These are phyloP conservation scores for Ophion slaviceki DNA, from an alignment of 2,888 invertebrate species.

Conservation along the genomic window DNA sequence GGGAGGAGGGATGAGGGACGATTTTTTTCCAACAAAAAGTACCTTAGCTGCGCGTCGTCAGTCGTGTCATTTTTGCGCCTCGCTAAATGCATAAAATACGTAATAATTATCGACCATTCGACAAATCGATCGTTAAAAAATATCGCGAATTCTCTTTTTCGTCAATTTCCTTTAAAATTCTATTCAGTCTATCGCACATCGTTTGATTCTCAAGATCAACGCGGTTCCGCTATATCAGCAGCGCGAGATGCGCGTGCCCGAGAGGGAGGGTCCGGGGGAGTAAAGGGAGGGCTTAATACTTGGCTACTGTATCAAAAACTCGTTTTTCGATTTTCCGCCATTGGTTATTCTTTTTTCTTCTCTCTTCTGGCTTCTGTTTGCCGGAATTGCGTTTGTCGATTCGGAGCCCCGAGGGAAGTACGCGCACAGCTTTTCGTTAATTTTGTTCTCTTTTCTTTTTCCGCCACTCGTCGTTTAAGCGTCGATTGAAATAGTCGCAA, in stretches of 20 bases:
- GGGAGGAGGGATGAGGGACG: background rate
- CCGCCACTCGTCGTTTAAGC: slow-evolving; percentile 14
- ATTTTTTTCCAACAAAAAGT: background rate
- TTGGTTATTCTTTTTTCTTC: background rate
- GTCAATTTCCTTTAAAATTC: slow-evolving; percentile 57
- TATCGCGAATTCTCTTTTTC: slow-evolving; percentile 31
- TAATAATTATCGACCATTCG: slow-evolving; percentile 39
- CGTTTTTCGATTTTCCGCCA: slow-evolving; percentile 10
- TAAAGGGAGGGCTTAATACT: slow-evolving; percentile 40
- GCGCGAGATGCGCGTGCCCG: slow-evolving; percentile 7
- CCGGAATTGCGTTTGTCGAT: slow-evolving; percentile 17
- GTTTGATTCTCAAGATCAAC: slow-evolving; percentile 64
- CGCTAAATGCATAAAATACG: slow-evolving; percentile 65
- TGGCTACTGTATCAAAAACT: slow-evolving; percentile 31
- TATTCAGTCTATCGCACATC: slow-evolving; percentile 69
- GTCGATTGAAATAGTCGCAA: slow-evolving; percentile 1
- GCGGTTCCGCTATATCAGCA: slow-evolving; percentile 34
- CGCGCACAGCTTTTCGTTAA: background rate
- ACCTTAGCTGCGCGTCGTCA: slow-evolving; percentile 46
- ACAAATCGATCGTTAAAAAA: slow-evolving; percentile 46
- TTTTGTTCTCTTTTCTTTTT: background rate
- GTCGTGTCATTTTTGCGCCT: slow-evolving; percentile 39
- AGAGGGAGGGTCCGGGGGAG: background rate
- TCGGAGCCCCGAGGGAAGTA: slow-evolving; percentile 2
- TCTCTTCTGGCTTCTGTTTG: background rate